Percentiles rank a stretch among this genome's conserved stretches.
These are phyloP conservation scores for Malurus alboscapulatus DNA, from an alignment of 2,113 vertebrate species.

Conservation along the genomic window DNA sequence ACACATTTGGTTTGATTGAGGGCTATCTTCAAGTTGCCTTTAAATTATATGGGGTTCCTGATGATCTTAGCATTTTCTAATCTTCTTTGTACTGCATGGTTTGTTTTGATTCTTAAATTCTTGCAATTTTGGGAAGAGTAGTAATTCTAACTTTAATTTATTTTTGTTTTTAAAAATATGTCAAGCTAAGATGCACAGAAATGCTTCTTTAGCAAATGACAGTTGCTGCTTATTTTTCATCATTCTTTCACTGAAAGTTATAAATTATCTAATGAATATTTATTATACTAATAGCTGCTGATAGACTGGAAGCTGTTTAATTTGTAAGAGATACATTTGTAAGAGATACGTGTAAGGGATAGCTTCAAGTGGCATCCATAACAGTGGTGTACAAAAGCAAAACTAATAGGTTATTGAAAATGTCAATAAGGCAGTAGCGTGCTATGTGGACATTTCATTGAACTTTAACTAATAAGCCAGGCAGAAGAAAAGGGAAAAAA, in stretches of 20 bases:
- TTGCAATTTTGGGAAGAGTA: not conserved
- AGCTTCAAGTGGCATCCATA: not conserved
- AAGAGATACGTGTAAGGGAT: not conserved
- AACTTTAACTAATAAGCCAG: not conserved
- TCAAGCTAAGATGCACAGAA: not conserved
- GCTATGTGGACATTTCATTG: not conserved
- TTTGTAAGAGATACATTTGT: not conserved
- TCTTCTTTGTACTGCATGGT: not conserved
- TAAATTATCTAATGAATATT: not conserved
- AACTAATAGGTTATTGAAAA: not conserved
- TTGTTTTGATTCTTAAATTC: not conserved
- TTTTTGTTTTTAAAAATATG: not conserved
- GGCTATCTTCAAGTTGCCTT: constrained; percentile 47
- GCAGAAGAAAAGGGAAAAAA: not conserved
- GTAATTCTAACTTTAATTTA: not conserved
- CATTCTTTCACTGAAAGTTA: not conserved
- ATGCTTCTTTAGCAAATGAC: not conserved
- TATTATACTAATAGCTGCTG: not conserved
- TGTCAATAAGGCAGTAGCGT: not conserved
- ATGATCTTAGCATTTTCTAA: constrained; percentile 50
- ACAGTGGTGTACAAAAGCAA: not conserved
- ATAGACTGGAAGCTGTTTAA: not conserved
- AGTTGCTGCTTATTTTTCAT: not conserved
- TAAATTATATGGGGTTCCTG: constrained; percentile 50
- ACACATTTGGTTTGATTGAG: constrained; percentile 50